Conservation (phyloP, 2,113 vertebrate species). For the Rhegmatorhina hoffmannsi region DNA sequence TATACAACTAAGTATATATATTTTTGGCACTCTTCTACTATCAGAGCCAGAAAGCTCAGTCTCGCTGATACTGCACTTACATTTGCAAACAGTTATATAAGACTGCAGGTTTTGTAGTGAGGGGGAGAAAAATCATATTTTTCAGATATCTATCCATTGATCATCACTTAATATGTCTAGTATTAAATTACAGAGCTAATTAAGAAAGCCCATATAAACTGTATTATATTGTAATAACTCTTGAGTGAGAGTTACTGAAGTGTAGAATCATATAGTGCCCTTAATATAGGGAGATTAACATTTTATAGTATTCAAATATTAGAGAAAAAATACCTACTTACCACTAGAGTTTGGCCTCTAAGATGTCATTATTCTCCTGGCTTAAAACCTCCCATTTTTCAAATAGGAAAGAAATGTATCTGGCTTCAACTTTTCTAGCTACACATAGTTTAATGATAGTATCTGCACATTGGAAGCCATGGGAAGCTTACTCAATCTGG, state of each 20-base stretch:
- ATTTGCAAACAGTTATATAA: background rate
- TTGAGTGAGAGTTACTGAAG: background rate
- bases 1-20: background rate
- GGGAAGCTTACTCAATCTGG: constrained; percentile 11
- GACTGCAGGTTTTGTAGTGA: background rate
- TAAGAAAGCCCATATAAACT: background rate
- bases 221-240: background rate
- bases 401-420: constrained; percentile 60
- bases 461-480: constrained; percentile 51
- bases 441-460: background rate
- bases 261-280: background rate
- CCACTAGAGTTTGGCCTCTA: background rate
- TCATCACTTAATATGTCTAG: background rate
- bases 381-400: background rate
- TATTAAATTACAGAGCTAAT: background rate
- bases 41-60: background rate
- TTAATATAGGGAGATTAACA: background rate
- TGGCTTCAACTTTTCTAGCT: constrained; percentile 70
- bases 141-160: background rate
- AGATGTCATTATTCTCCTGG: background rate
- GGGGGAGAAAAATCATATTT: background rate
- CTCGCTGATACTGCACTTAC: background rate
- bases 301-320: background rate
- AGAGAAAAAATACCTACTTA: background rate
- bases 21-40: background rate